Base-by-base conservation (phyloP, 2,797 vertebrate species). In the Tangara arthus region DNA sequence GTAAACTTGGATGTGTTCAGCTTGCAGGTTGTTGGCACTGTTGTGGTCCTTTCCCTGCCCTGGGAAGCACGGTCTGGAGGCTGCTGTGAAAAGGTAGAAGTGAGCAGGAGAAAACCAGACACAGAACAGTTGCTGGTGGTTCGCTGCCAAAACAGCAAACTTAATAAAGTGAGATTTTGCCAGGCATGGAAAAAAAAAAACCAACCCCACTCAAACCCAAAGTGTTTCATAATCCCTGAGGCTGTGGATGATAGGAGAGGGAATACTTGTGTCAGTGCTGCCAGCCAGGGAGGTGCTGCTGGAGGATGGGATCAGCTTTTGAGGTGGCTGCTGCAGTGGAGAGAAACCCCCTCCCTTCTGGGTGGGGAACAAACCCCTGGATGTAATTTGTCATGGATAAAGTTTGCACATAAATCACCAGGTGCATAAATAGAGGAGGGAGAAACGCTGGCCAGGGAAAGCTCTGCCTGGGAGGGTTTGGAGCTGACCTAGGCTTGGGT, bases 221-320 rank as follows among this genome's bases (percentile, higher is more conserved):
- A 91, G 94, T 95, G 92, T 96, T 95, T 96, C 94, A 95, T 96
- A 95, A 96, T 87, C 90, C 93, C 90, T 1, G 70, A 91, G 82
- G 95, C 32, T 94, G 84, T 34, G 91, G 85, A 52, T 66, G 82
- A 69, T 70, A 15, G 71, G 32, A 72, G 72, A 55, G 87, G 87
- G 94, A 93, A 91, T 61, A 8, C 1, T 0, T 28, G 89, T 89
- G 94, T 70, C 75, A 22, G 63, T 12, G 49, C 89, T 95, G 95
- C 85, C 60, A 49, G 70, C 2, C 85, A 5, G 69, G 85, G 88
- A 89, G 88, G 94, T 86, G 93, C 53, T 68, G 66, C 76, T 0
- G 1, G 9, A 75, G 82, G 77, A 50, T n/a, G 87, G 82, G 86
- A 47, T 65, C 8, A 61, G 53, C 21, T 75, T 37, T 32, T 12